Evolutionary conservation across 2,888 invertebrate species (phyloP).

Genomic region (Chironomus tentans): DNA sequence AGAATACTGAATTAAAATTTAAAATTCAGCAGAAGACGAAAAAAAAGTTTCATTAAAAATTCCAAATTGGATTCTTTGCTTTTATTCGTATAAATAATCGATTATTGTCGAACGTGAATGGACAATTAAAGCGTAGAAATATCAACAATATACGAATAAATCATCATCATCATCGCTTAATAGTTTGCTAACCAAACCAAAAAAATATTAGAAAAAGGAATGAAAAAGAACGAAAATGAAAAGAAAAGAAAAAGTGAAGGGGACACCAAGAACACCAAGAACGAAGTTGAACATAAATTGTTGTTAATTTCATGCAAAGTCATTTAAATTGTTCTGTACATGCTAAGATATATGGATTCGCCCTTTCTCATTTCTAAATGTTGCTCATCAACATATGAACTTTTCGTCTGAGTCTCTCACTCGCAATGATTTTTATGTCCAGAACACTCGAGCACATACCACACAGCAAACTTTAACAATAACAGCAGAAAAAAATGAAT

Average conservation of each 20-base stretch:
- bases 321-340: not conserved
- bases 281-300: slow-evolving; percentile 1
- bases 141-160: not conserved
- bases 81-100: not conserved
- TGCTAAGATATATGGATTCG: not conserved
- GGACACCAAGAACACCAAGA: not conserved
- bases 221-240: not conserved
- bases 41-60: not conserved
- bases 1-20: too few relatives aligned
- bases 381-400: not conserved
- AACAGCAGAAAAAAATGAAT: not conserved
- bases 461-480: too few relatives aligned
- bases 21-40: not conserved
- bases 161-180: slow-evolving; percentile 10
- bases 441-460: not conserved
- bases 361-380: not conserved
- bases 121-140: slow-evolving; percentile 2
- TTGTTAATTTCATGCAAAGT: slow-evolving; percentile 16
- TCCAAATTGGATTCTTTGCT: not conserved
- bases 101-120: not conserved
- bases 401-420: not conserved
- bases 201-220: not conserved
- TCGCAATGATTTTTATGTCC: not conserved
- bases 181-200: not conserved
- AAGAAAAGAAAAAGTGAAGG: not conserved